Conservation (phyloP, 2,888 invertebrate species). For the Anoplius nigerrimus region DNA sequence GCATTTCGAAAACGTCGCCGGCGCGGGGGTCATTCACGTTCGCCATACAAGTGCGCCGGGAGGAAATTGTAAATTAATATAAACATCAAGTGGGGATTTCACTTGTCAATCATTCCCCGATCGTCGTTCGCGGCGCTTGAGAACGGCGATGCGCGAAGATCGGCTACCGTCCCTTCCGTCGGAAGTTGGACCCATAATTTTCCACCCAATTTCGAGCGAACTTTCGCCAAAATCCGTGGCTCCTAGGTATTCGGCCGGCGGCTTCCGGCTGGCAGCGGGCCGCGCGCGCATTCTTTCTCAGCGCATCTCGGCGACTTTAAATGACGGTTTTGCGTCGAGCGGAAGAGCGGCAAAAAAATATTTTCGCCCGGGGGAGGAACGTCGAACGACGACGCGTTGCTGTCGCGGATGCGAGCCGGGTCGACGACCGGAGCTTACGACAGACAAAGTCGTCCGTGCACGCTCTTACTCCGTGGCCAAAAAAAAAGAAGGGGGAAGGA, state of each 20-base stretch:
- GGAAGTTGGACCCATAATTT: slow-evolving; percentile 66
- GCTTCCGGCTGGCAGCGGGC: slow-evolving; percentile 27
- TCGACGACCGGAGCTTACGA: too few relatives aligned
- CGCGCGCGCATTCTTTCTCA: slow-evolving; percentile 6
- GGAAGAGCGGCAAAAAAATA: slow-evolving; percentile 5
- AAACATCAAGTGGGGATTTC: slow-evolving; percentile 29
- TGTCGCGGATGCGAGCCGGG: not conserved
- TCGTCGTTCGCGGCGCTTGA: slow-evolving; percentile 36
- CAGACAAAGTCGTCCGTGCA: not conserved
- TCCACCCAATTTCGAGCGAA: slow-evolving; percentile 58
- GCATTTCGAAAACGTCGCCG: too few relatives aligned
- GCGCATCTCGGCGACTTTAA: slow-evolving; percentile 12
- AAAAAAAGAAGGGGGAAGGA: too few relatives aligned
- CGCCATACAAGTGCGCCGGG: too few relatives aligned
- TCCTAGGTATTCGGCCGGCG: slow-evolving; percentile 29
- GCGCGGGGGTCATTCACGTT: too few relatives aligned
- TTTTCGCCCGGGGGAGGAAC: slow-evolving; percentile 34
- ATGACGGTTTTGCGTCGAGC: not conserved
- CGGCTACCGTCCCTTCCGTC: slow-evolving; percentile 59
- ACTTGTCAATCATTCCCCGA: slow-evolving; percentile 53
- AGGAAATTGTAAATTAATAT: slow-evolving; percentile 1
- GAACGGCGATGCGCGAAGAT: slow-evolving; percentile 45
- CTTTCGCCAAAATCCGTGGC: slow-evolving; percentile 58
- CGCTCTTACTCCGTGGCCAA: too few relatives aligned
- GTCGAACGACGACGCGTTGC: not conserved